Evolutionary conservation across 2,888 invertebrate species (phyloP), one percentile per base, ranked within the genome.

Genomic region (Physocephala rufipes): DNA sequence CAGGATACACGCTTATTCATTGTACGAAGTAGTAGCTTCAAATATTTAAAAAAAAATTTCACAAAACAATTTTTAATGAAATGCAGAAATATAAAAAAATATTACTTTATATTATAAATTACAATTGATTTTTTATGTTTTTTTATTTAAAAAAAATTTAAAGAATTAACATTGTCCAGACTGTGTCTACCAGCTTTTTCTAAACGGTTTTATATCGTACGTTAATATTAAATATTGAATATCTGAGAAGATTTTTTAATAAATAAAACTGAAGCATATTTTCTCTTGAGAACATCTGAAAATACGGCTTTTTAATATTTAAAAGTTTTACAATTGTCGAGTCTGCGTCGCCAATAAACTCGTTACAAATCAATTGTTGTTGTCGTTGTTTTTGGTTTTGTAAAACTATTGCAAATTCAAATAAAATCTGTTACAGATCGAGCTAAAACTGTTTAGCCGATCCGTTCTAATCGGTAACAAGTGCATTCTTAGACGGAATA

Each of bases 221-320:
- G 4, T 36, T 36, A 36, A 9, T 36, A 36, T 36, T n/a, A n/a
- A n/a, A 9, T 36, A 36, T 36, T 36, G 9, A 7, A 9, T 36
- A 36, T 36, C 9, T 36, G 4, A 36, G 5, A 36, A 36, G 4
- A 36, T 36, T 36, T 7, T 21, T 24, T n/a, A 5, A 55, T 26
- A 55, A 2, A 55, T 24, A 5, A 15, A 24, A 55, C 26, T 7
- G 30, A 64, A 64, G 49, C 64, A 64, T 9, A 67, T 59, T 58
- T 24, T 58, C 45, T 28, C 45, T 45, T 16, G 47, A 58, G 59
- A 67, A 67, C 67, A 67, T 19, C 59, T 67, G 67, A 67, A 58
- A 67, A 59, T 59, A n/a, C 45, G 59, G 49, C 47, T 28, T 47
- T 47, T 19, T 16, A 12, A 47, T 26, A 59, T 28, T 58, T 16